Conservation (phyloP, 2,797 vertebrate species). For the Caiman crocodilus region DNA sequence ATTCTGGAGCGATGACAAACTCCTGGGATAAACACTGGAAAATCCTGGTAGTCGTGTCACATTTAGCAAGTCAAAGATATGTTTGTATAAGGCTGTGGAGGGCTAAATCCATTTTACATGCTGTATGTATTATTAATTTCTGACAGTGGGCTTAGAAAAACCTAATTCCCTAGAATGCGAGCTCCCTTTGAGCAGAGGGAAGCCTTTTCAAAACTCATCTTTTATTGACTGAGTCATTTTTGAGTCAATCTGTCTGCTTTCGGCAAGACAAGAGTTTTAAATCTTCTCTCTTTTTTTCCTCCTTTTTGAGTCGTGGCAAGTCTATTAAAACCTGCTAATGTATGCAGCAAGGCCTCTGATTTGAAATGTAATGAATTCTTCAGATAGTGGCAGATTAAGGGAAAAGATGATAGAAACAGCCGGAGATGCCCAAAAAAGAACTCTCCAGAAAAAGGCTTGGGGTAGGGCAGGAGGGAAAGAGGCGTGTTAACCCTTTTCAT, state of each 20-base stretch:
- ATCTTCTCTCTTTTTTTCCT: constrained; percentile 74
- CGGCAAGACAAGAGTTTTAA: constrained; percentile 81
- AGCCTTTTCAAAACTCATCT: constrained; percentile 81
- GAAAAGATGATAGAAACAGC: constrained; percentile 51
- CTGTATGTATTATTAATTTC: constrained; percentile 76
- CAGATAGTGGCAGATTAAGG: constrained; percentile 71
- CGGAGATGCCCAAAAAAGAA: constrained; percentile 45
- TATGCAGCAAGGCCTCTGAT: constrained; percentile 66
- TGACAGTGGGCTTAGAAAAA: constrained; percentile 77
- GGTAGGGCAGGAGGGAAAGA: neutral
- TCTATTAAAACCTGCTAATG: constrained; percentile 80
- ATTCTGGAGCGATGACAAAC: constrained; percentile 65
- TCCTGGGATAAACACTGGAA: constrained; percentile 62
- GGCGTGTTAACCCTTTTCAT: constrained; percentile 61
- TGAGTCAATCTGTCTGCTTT: constrained; percentile 83
- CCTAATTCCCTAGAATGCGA: constrained; percentile 75
- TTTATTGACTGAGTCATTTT: constrained; percentile 84
- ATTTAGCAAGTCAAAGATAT: constrained; percentile 76
- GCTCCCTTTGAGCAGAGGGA: constrained; percentile 74
- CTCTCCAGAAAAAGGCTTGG: constrained; percentile 59
- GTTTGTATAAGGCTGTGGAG: constrained; percentile 73
- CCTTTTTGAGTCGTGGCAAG: constrained; percentile 73
- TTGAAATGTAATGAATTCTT: constrained; percentile 77
- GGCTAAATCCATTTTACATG: constrained; percentile 73
- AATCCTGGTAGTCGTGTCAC: constrained; percentile 65